Evolutionary conservation across 2,797 vertebrate species (phyloP).

Genomic region (Rallus crepitans): DNA sequence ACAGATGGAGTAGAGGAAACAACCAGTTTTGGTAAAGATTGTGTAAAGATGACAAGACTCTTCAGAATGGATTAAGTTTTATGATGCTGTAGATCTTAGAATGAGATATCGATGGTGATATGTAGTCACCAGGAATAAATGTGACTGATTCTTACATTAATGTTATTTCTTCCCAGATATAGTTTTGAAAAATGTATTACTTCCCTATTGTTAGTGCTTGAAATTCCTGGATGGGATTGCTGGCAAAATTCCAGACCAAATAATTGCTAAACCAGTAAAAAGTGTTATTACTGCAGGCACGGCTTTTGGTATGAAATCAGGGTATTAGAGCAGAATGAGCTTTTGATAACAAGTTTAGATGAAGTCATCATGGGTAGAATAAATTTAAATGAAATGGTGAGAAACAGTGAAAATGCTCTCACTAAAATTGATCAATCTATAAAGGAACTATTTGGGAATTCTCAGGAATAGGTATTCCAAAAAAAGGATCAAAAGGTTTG

Average conservation of each 20-base stretch:
- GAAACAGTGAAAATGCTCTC: not conserved
- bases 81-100: not conserved
- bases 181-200: not conserved
- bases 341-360: not conserved
- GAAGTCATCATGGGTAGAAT: not conserved
- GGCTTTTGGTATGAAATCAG: not conserved
- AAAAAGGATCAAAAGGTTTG: fast-evolving
- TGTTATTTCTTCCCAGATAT: not conserved
- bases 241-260: not conserved
- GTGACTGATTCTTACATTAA: not conserved
- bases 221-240: not conserved
- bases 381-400: not conserved
- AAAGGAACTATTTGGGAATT: not conserved
- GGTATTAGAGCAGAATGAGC: not conserved
- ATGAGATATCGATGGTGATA: not conserved
- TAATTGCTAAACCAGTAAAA: not conserved
- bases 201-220: not conserved
- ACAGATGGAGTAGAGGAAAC: not conserved
- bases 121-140: not conserved
- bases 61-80: not conserved
- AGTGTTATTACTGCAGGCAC: not conserved
- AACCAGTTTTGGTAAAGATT: not conserved
- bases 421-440: not conserved
- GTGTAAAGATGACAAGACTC: not conserved
- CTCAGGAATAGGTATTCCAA: not conserved